phyloP scores from a whole-genome alignment of 2,797 vertebrate genomes.

The Bufotes viridis region DNA sequence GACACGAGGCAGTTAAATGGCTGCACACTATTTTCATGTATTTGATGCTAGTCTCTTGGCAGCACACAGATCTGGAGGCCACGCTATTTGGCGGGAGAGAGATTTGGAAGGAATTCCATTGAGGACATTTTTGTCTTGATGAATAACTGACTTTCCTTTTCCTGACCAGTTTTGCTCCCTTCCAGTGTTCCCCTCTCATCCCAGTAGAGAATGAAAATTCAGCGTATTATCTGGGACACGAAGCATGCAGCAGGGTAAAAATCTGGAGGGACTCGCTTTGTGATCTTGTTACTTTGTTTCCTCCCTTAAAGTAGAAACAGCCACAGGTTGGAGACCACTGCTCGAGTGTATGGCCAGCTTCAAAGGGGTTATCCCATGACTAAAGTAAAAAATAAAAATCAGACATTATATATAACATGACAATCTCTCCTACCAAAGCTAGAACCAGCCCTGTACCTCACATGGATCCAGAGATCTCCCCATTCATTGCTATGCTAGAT shows the following conservation, averaged over 20 bases:
- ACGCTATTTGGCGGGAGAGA: constrained; percentile 40
- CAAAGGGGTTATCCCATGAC: too few relatives aligned
- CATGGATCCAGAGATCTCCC: too few relatives aligned
- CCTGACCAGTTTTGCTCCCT: constrained; percentile 47
- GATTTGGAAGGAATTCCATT: constrained; percentile 56
- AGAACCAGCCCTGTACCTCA: too few relatives aligned
- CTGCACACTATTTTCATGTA: constrained; percentile 27
- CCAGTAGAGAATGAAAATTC: not conserved
- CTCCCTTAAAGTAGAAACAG: too few relatives aligned
- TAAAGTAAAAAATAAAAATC: too few relatives aligned
- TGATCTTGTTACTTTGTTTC: not conserved
- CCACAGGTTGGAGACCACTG: too few relatives aligned
- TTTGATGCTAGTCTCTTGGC: constrained; percentile 46
- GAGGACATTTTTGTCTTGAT: constrained; percentile 58
- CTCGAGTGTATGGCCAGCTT: too few relatives aligned
- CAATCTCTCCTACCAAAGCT: too few relatives aligned
- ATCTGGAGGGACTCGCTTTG: not conserved
- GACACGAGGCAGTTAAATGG: constrained; percentile 27
- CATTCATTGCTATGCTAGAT: too few relatives aligned
- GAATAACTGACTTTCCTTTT: constrained; percentile 52
- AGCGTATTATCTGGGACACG: constrained; percentile 44
- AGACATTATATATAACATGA: too few relatives aligned
- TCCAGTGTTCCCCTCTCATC: constrained; percentile 8
- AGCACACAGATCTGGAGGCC: constrained; percentile 31
- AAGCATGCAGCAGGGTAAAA: not conserved